Evolutionary conservation across 2,113 vertebrate genomes (phyloP), one percentile per base, ranked within the genome.

Genomic region (Poeciliopsis occidentalis): DNA sequence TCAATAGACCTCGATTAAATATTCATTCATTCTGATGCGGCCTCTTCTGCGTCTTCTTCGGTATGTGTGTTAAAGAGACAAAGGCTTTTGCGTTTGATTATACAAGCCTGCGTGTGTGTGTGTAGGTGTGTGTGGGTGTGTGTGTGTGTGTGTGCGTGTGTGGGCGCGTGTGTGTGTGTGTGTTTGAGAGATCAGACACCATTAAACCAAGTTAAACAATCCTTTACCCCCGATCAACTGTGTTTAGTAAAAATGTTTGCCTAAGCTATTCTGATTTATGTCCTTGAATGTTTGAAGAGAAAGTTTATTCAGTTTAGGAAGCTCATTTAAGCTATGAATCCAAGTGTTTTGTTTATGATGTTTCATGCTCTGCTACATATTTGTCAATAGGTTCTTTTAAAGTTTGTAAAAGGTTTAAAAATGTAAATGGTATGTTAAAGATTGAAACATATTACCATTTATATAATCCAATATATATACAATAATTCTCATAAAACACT

Each of bases 1-100:
- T 95, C 93, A 95, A 94, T 92, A 89, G 93, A 89, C 88, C 90
- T 90, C 93, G 92, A 95, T 94, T 94, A 94, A 94, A 94, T 94
- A 94, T 94, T 93, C 90, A 95, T 95, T 94, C 91, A 94, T 91
- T 92, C 89, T 88, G 92, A 90, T 88, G 89, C 92, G 91, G 91
- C 90, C 91, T 93, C 88, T 91, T 89, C 84, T 34, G 85, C 89
- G 88, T 86, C 78, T 89, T 92, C 92, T 92, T 91, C 92, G 89
- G 88, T 89, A 91, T 93, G 90, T 91, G 88, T 85, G 90, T 77
- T 86, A 80, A 79, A 86, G 86, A 93, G 84, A 95, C 92, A 95
- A 94, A 95, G 86, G 90, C 89, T 85, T 90, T 85, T 88, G 91
- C 91, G 91, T 93, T 92, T 93, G 87, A 93, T 93, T 92, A 93